These are phyloP conservation scores for Eretmochelys imbricata DNA, from an alignment of 2,113 vertebrate genomes.

Conservation along the genomic window DNA sequence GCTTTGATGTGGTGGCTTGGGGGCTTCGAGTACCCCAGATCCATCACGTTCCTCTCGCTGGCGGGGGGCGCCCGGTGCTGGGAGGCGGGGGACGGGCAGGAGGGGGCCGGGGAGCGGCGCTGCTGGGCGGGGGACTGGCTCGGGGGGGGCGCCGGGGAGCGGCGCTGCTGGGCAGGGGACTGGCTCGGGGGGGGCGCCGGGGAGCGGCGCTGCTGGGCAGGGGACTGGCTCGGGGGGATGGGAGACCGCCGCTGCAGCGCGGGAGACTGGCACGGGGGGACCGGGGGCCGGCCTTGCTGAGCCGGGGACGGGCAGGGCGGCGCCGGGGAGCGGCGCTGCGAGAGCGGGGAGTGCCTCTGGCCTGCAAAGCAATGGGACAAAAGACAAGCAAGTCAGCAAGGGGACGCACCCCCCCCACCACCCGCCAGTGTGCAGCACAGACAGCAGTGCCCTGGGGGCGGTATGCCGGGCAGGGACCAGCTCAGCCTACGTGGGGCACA, in stretches of 20 bases:
- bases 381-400: background rate
- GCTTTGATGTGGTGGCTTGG: constrained; percentile 91
- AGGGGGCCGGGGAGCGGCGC: constrained; percentile 86
- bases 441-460: too few species aligned
- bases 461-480: too few species aligned
- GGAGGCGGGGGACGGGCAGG: constrained; percentile 82
- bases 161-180: constrained; percentile 73
- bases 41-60: constrained; percentile 83
- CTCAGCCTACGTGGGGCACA: too few species aligned
- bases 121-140: constrained; percentile 86
- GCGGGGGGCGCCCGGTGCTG: constrained; percentile 87
- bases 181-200: constrained; percentile 80
- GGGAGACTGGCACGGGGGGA: constrained; percentile 86
- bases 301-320: constrained; percentile 82
- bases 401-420: background rate
- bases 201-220: constrained; percentile 87
- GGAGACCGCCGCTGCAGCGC: constrained; percentile 86
- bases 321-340: constrained; percentile 75
- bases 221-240: constrained; percentile 83
- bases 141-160: constrained; percentile 67
- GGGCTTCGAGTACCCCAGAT: constrained; percentile 88
- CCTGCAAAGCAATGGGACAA: constrained; percentile 69
- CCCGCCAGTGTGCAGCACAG: too few species aligned
- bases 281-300: constrained; percentile 79
- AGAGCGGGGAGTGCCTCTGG: constrained; percentile 85